phyloP scores from a whole-genome alignment of 2,888 invertebrate genomes.

The Morinoia aosen region DNA sequence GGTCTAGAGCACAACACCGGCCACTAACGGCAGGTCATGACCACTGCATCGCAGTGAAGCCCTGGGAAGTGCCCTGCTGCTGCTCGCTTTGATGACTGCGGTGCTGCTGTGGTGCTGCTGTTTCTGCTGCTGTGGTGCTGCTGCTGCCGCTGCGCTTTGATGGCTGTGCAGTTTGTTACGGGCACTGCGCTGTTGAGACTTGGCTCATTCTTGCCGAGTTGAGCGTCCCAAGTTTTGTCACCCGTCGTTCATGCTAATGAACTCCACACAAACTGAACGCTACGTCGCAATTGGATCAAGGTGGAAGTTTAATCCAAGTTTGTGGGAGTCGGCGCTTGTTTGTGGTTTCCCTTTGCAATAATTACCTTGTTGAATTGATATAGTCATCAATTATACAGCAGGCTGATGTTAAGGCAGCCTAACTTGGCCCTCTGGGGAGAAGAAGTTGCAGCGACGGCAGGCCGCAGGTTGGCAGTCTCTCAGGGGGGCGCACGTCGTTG shows the following conservation, averaged over 20 bases:
- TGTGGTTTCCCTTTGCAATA: conserved; percentile 46
- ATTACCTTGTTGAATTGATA: conserved; percentile 28
- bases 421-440: neutral
- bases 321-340: neutral
- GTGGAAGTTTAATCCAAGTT: conserved; percentile 35
- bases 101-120: too few relatives aligned
- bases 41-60: too few relatives aligned
- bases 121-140: too few relatives aligned
- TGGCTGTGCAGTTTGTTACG: neutral
- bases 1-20: neutral
- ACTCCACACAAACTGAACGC: neutral
- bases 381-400: conserved; percentile 24
- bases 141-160: neutral
- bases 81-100: too few relatives aligned
- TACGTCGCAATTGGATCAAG: conserved; percentile 21
- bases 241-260: conserved; percentile 9
- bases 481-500: neutral
- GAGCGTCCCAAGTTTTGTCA: neutral
- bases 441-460: neutral
- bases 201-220: neutral
- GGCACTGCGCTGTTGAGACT: neutral
- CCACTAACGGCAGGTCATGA: neutral
- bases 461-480: neutral
- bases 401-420: neutral
- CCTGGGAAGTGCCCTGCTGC: too few relatives aligned